Conservation (phyloP, 1,140 invertebrate genomes). For the Apolygus lucorum region DNA sequence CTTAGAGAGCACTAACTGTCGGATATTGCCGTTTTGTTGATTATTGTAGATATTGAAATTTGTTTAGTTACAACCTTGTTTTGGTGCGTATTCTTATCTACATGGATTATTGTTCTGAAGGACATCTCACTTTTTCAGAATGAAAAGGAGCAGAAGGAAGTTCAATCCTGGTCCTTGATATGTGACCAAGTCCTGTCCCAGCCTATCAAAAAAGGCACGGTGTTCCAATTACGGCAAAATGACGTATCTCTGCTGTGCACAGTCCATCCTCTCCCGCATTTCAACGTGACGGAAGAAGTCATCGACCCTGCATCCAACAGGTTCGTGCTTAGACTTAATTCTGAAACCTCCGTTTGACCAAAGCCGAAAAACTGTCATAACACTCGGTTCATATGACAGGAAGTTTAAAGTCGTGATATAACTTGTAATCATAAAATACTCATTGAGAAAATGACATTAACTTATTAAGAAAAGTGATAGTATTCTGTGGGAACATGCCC, state of each 20-base stretch:
- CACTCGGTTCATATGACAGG: conserved; percentile 18
- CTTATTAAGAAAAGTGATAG: not conserved
- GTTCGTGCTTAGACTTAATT: conserved; percentile 88
- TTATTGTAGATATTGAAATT: no score
- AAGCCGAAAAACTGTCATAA: conserved; percentile 20
- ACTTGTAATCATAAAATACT: not conserved
- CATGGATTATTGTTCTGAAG: no score
- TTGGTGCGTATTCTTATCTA: no score
- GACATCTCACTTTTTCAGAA: conserved; percentile 53
- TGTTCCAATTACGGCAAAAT: conserved; percentile 87
- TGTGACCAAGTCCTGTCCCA: conserved; percentile 82
- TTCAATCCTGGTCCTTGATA: conserved; percentile 87
- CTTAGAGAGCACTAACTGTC: no score
- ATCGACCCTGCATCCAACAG: conserved; percentile 92
- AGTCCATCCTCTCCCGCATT: conserved; percentile 77
- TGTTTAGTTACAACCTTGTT: no score
- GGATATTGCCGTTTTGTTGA: no score
- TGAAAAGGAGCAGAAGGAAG: conserved; percentile 61
- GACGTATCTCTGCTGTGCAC: conserved; percentile 86
- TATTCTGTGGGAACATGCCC: not conserved
- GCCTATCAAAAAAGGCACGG: conserved; percentile 65
- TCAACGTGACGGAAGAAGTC: conserved; percentile 89
- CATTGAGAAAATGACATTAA: no score
- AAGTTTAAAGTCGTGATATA: not conserved
- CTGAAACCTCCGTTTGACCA: conserved; percentile 88